Evolutionary conservation across 2,113 vertebrate species (phyloP).

Genomic region (Bubo bubo): DNA sequence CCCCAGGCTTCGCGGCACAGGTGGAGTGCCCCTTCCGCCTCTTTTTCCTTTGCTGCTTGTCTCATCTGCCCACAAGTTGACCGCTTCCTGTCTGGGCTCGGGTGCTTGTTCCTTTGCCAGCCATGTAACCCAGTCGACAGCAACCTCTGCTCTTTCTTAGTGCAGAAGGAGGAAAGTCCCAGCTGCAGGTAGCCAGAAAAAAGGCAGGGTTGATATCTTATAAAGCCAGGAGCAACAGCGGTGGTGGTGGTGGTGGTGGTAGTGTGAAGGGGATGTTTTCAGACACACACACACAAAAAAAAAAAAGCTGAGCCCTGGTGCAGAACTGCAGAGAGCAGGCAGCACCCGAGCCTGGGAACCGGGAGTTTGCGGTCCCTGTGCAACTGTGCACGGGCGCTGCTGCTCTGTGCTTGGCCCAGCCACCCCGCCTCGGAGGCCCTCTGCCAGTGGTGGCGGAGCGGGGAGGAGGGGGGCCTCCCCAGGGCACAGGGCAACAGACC

Average conservation of each 20-base stretch:
- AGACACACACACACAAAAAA: no score
- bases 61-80: neutral
- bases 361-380: neutral
- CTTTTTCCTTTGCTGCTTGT: neutral
- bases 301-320: neutral
- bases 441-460: neutral
- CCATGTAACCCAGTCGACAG: accelerated
- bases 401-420: neutral
- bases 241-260: no score
- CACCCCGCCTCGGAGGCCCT: neutral
- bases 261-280: neutral
- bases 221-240: neutral
- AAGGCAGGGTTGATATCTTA: neutral
- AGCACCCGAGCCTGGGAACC: neutral
- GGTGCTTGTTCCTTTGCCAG: neutral
- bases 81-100: neutral
- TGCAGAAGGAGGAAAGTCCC: neutral
- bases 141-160: neutral
- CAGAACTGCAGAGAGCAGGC: constrained; percentile 4
- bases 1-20: neutral
- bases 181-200: neutral
- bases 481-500: neutral
- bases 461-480: neutral
- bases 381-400: neutral
- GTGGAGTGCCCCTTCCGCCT: neutral